Base-by-base conservation (phyloP, 1,140 invertebrate species). In the Solen grandis region DNA sequence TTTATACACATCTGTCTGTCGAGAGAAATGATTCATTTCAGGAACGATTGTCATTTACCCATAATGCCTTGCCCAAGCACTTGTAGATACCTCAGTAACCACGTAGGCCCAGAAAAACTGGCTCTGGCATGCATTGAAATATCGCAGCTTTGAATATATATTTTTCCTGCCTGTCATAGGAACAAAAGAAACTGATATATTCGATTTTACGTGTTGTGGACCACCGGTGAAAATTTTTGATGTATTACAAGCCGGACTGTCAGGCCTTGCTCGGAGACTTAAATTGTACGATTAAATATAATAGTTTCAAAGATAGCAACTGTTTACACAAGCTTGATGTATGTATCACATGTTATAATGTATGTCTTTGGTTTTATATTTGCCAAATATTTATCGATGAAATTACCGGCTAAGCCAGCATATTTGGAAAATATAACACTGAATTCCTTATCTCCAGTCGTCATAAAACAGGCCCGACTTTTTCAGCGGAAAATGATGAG, bases 131-230 rank as follows among this genome's bases (percentile, higher is more conserved):
- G 75, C 75, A 69, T 38, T n/a, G 41, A 66, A 69, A 78, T 68
- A 78, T 78, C 50, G 54, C n/a, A 78, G 36, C 75, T 68, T 41
- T 69, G 75, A 78, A 78, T 35, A 78, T 78, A 78, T 69, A 78
- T 78, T 78, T 46, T 78, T 78, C 54, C 38, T 50, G 66, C 63
- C 31, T 78, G 75, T 78, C 75, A 78, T 69, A 78, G 33, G 25
- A 27, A 78, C 75, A 78, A 78, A 57, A 22, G 75, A 19, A 68
- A 59, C 54, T 78, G 75, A 78, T 78, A 78, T 78, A 78, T 78
- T 78, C 69, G 65, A 78, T 68, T 78, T 78, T 77, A 52, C 52
- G 52, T 36, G 29, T 46, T 55, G 33, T 68, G 55, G 63, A 78
- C 63, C 75, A 78, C 75, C 75, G 60, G 63, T 78, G 41, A 57